Percentiles rank a stretch among this genome's conserved stretches.
Evolutionary conservation across 2,113 vertebrate genomes (phyloP).

Genomic region (Oplegnathus fasciatus): DNA sequence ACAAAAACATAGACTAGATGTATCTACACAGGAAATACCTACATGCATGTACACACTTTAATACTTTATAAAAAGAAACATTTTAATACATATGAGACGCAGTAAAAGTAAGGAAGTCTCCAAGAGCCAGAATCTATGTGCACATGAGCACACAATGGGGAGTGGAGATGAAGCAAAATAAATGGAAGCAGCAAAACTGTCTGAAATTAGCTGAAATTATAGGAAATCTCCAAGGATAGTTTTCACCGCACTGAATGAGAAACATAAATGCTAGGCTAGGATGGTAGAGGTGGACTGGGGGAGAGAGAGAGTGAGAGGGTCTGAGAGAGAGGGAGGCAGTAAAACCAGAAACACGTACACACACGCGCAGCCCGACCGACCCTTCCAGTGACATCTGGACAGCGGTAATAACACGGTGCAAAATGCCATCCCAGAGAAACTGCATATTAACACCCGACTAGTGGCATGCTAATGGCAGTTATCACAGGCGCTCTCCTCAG

Average conservation of each 20-base stretch:
- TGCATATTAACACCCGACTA: constrained; percentile 83
- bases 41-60: no score
- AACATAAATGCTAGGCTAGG: constrained; percentile 28
- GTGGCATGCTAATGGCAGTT: constrained; percentile 85
- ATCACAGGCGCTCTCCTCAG: constrained; percentile 73
- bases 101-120: background rate
- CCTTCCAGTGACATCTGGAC: constrained; percentile 84
- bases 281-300: constrained; percentile 38
- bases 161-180: constrained; percentile 16
- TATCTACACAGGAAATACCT: background rate
- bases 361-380: constrained; percentile 38
- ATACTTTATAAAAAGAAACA: background rate
- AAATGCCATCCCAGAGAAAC: constrained; percentile 82
- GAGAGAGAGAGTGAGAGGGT: constrained; percentile 24
- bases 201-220: constrained; percentile 56
- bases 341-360: constrained; percentile 29
- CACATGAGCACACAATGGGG: background rate
- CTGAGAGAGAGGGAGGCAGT: constrained; percentile 35
- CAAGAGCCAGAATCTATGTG: background rate
- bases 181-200: constrained; percentile 24
- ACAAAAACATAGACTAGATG: background rate
- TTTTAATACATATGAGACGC: background rate
- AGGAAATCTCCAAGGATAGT: constrained; percentile 35
- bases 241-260: background rate
- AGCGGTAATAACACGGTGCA: constrained; percentile 83